Conservation (phyloP, 2,888 invertebrate species). For the Sinhomidia bicolor region DNA sequence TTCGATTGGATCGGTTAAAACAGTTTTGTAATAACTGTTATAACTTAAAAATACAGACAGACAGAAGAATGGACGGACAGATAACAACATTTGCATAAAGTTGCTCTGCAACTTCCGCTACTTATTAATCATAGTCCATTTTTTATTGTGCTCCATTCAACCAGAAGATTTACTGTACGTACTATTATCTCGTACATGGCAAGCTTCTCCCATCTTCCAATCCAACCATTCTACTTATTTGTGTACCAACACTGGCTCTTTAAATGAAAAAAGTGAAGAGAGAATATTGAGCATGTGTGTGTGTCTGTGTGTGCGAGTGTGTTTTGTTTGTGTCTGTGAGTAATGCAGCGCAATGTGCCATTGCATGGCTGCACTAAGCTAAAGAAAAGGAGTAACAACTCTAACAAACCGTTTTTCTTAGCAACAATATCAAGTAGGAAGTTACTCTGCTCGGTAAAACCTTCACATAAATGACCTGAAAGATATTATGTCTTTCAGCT, state of each 20-base stretch:
- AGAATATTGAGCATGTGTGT: conserved; percentile 2
- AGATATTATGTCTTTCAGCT: conserved; percentile 11
- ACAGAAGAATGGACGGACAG: no score
- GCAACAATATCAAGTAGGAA: not conserved
- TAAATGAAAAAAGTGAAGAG: not conserved
- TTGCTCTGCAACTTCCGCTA: no score
- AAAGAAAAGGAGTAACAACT: conserved; percentile 22
- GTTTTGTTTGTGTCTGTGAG: not conserved
- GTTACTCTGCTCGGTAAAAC: not conserved
- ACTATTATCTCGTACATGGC: no score
- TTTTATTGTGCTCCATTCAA: no score
- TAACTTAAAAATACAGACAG: no score
- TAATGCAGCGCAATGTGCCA: not conserved
- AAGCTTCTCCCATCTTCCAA: not conserved
- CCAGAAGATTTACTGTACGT: no score
- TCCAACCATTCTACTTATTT: not conserved
- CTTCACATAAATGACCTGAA: conserved; percentile 26
- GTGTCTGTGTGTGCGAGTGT: not conserved
- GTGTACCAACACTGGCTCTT: not conserved
- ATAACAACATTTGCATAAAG: no score
- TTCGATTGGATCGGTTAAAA: no score
- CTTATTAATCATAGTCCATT: no score
- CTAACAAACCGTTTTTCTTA: conserved; percentile 19
- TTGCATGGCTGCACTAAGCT: not conserved
- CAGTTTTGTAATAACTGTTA: no score